Evolutionary conservation across 2,113 vertebrate genomes (phyloP), one percentile per base, ranked within the genome.

Genomic region (Silurus meridionalis): DNA sequence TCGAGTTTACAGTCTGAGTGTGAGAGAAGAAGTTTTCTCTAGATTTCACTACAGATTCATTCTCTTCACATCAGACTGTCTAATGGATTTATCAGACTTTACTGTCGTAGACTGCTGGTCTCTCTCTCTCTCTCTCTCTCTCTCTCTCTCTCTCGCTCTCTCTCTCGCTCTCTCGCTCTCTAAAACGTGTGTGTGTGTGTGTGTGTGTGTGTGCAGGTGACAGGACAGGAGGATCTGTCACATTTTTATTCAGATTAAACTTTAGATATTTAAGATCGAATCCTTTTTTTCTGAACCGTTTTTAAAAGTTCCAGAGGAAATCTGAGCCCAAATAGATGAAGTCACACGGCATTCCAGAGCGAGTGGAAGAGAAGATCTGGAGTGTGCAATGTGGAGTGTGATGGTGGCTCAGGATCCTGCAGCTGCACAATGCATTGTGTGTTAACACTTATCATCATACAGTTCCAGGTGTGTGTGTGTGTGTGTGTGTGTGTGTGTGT

Each of bases 341-440:
- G 88, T 90, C 85, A 90, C 77, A 15, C 58, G 83, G 84, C 87
- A 90, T 90, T 90, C 90, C 90, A 83, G 79, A 85, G 86, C 79
- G 48, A 82, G 78, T 78, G 82, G 69, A 84, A 71, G 81, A 25
- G 17, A 84, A 74, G 78, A 57, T 21, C 63, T 61, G 71, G 57
- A 55, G n/a, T 52, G 46, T 80, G 50, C 7, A 11, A 11, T 37
- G 67, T 7, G 28, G 61, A 6, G 64, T 11, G 64, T 67, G 64
- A 11, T 67, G 60, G 60, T 63, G 60, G 60, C 60, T 63, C 60
- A 63, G 60, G 60, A 15, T 63, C 60, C 60, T 2, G 60, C 60
- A 63, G 60, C 60, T 63, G 60, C 60, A 63, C 60, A 63, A 15
- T 63, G 57, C 28, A 37, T 37, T 37, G 28, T 37, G 28, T 37